phyloP scores from a whole-genome alignment of 2,113 vertebrate species.

The Circaetus cinerascens region DNA sequence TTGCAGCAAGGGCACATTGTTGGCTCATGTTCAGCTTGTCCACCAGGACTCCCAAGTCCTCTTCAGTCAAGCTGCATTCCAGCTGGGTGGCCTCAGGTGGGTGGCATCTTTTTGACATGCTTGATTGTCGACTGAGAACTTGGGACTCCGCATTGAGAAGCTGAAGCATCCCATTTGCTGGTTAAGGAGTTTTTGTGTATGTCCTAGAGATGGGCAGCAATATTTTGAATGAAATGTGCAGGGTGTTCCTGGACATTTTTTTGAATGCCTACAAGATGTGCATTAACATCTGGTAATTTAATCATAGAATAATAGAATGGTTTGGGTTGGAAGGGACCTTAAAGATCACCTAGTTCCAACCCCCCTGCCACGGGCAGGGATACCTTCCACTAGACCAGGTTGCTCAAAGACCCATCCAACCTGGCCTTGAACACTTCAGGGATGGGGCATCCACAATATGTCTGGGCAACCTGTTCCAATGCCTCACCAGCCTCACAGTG shows the following conservation, averaged over 20 bases:
- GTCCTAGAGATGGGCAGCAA: background rate
- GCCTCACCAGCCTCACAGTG: no score
- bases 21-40: background rate
- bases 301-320: no score
- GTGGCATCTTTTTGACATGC: background rate
- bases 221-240: background rate
- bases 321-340: no score
- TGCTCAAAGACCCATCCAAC: no score
- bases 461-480: no score
- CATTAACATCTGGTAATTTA: background rate
- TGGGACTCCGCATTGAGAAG: background rate
- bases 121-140: fast-evolving
- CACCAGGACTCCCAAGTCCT: background rate
- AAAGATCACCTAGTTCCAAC: no score
- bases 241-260: background rate
- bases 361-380: no score
- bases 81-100: background rate
- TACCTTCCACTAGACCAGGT: no score
- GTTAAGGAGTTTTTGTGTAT: background rate
- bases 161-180: background rate
- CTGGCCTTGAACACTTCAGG: no score
- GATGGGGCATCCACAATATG: no score
- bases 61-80: background rate
- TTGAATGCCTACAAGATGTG: background rate
- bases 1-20: background rate